Evolutionary conservation across 1,140 invertebrate species (phyloP), one percentile per base, ranked within the genome.

Genomic region (Drosophila biarmipes): DNA sequence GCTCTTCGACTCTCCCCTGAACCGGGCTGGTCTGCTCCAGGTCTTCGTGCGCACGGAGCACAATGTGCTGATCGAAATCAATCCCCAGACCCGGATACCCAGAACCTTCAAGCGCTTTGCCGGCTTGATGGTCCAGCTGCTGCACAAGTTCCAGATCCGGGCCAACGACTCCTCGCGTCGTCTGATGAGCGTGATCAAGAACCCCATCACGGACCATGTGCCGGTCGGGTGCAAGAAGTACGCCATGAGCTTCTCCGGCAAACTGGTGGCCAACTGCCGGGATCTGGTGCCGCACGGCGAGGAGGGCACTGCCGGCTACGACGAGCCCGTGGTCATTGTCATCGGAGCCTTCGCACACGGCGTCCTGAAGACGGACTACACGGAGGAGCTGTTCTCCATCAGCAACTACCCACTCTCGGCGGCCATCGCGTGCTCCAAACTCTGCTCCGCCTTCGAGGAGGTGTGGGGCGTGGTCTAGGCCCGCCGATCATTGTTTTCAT

Each of bases 271-370:
- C 43, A 95, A 96, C 87, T 95, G 96, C 40, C 92, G 94, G 57
- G 96, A 98, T 49, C 89, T 99, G 11, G 97, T 98, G 12, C 96
- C 97, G 7, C 92, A 93, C 4, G 85, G 80, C 4, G 76, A 84
- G 2, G 84, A 89, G 29, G 73, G 79, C 35, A 89, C 54, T 14
- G 42, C 27, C 0, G 38, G 34, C 0, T 90, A 95, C 67, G 96
- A 98, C 78, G 95, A 96, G 59, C 97, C 98, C 14, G 94, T 99
- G 66, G 98, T 96, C 0, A 93, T 99, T 69, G 96, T 99, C 5
- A 94, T 99, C 73, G 99, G 99, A 43, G 98, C 98, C 4, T 99
- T 99, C 96, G 98, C 98, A 5, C 98, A 99, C 93, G 99, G 99
- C 59, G 96, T 96, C 94, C 94, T 99, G 6, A 94, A 97, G 78